phyloP scores from a whole-genome alignment of 1,140 invertebrate genomes.

The Drosophila ironensis region DNA sequence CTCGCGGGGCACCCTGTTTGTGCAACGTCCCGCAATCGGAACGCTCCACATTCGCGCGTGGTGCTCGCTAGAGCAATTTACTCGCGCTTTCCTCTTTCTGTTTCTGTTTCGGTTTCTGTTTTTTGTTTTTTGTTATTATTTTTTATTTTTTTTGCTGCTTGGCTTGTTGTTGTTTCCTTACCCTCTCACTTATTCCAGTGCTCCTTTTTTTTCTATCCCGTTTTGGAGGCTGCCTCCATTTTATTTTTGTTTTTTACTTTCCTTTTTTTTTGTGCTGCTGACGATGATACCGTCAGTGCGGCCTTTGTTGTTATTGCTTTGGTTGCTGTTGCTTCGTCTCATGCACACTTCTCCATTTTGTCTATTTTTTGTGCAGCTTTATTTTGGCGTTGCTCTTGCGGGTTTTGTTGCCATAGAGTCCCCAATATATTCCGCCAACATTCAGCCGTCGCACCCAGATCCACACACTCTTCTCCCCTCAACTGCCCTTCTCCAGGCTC shows the following conservation, averaged over 20 bases:
- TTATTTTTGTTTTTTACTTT: slow-evolving; percentile 1
- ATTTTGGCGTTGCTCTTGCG: neutral
- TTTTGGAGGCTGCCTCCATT: neutral
- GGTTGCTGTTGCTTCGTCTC: neutral
- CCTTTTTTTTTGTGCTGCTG: slow-evolving; percentile 9
- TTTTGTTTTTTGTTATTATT: neutral
- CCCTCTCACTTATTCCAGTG: neutral
- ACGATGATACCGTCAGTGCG: slow-evolving; percentile 22
- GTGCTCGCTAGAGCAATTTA: slow-evolving; percentile 63
- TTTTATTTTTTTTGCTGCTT: neutral
- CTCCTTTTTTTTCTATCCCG: slow-evolving; percentile 2
- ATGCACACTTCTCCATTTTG: neutral
- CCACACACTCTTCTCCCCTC: neutral
- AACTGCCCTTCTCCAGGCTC: neutral
- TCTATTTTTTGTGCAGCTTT: neutral
- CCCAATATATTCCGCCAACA: slow-evolving; percentile 10
- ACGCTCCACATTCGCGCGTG: slow-evolving; percentile 58
- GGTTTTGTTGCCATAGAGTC: neutral
- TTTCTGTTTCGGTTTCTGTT: slow-evolving; percentile 18
- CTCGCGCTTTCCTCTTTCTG: slow-evolving; percentile 30
- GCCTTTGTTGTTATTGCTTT: slow-evolving; percentile 9
- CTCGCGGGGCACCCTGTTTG: slow-evolving; percentile 22
- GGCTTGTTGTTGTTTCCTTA: neutral
- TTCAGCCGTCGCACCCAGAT: neutral
- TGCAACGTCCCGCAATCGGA: slow-evolving; percentile 30